phyloP scores from a whole-genome alignment of 2,888 invertebrate genomes.

The Pycnomerus fuliginosus region DNA sequence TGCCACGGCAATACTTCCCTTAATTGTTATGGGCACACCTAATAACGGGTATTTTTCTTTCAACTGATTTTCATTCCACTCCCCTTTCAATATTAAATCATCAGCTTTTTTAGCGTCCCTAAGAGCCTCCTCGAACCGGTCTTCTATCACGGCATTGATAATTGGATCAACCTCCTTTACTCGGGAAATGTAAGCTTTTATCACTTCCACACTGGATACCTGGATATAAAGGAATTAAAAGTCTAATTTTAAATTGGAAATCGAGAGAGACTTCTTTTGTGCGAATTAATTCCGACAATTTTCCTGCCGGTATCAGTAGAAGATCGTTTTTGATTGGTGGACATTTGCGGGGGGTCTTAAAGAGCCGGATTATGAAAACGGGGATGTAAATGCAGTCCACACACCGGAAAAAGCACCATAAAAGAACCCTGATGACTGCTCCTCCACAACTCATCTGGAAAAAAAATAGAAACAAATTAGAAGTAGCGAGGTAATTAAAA shows the following conservation, averaged over 20 bases:
- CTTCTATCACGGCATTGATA: constrained; percentile 78
- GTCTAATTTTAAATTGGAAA: no score
- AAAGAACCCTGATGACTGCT: no score
- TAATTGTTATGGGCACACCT: constrained; percentile 84
- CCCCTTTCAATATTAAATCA: constrained; percentile 58
- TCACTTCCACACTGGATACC: constrained; percentile 70
- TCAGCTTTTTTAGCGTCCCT: constrained; percentile 74
- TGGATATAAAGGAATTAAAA: constrained; percentile 48
- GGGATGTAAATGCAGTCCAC: constrained; percentile 11
- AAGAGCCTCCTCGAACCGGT: constrained; percentile 73
- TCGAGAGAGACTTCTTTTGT: constrained; percentile 71
- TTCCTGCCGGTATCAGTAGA: constrained; percentile 68
- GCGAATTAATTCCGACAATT: constrained; percentile 70
- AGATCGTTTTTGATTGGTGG: constrained; percentile 68
- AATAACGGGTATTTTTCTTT: constrained; percentile 70
- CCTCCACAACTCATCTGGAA: no score
- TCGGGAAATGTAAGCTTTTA: constrained; percentile 71
- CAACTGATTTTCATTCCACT: constrained; percentile 59
- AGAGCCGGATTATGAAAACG: constrained; percentile 28
- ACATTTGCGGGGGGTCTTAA: constrained; percentile 60
- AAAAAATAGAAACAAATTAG: no score
- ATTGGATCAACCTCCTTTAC: constrained; percentile 76
- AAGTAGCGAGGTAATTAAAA: no score
- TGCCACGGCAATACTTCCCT: constrained; percentile 58
- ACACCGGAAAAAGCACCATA: no score